Conservation (phyloP, 2,797 vertebrate genomes). For the Leucoraja ocellata region DNA sequence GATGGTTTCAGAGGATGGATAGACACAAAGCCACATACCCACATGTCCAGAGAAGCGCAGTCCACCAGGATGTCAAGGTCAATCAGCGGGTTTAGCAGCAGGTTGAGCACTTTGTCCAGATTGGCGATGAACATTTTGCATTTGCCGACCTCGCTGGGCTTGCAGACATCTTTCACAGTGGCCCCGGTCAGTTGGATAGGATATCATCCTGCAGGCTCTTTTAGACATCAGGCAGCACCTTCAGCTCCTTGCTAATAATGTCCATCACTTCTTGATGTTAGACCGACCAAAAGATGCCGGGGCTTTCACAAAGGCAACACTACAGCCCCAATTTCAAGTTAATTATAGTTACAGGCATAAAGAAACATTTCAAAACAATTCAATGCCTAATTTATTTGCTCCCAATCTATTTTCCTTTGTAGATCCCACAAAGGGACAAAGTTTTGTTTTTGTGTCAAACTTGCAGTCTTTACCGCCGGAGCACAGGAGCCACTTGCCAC, state of each 20-base stretch:
- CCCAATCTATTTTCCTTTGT: neutral
- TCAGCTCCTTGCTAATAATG: slow-evolving; percentile 87
- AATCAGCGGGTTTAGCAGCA: slow-evolving; percentile 77
- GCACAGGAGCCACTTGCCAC: neutral
- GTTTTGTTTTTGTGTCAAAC: too few species aligned
- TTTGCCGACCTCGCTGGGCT: slow-evolving; percentile 91
- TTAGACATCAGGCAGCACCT: slow-evolving; percentile 79
- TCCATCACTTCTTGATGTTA: slow-evolving; percentile 86
- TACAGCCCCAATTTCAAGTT: neutral
- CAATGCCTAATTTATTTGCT: neutral
- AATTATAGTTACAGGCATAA: neutral
- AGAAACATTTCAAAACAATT: neutral
- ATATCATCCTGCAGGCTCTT: slow-evolving; percentile 86
- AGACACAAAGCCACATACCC: slow-evolving; percentile 59
- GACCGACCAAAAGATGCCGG: too few species aligned
- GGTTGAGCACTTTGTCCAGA: slow-evolving; percentile 94
- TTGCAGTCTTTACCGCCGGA: neutral
- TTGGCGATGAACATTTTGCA: slow-evolving; percentile 95
- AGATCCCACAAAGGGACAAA: too few species aligned
- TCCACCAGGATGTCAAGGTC: slow-evolving; percentile 87
- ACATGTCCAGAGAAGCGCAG: slow-evolving; percentile 69
- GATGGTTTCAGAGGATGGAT: neutral
- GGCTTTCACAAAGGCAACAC: neutral
- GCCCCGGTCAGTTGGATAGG: slow-evolving; percentile 77
- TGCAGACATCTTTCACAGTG: slow-evolving; percentile 79